Conservation (phyloP, 2,113 vertebrate genomes). For the Ceyx margarethae region DNA sequence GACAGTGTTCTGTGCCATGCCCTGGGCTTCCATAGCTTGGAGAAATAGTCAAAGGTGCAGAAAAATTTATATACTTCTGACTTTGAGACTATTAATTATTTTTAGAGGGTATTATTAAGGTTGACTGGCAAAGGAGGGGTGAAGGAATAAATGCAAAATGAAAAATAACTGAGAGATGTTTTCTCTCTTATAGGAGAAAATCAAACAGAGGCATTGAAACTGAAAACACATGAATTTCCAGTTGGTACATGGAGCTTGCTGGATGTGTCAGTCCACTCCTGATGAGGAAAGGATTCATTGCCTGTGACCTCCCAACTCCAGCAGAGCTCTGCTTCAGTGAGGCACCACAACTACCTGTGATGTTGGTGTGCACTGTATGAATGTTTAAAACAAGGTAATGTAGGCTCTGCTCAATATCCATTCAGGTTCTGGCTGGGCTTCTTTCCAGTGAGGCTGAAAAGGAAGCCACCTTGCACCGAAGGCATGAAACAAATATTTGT, state of each 20-base stretch:
- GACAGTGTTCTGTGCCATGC: neutral
- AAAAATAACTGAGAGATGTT: neutral
- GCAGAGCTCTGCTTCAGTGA: neutral
- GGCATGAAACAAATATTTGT: conserved; percentile 47
- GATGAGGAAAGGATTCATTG: neutral
- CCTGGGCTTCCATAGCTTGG: neutral
- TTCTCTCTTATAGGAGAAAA: neutral
- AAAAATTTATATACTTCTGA: neutral
- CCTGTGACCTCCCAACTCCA: neutral
- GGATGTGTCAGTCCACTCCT: neutral
- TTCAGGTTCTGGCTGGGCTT: neutral
- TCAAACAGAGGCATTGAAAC: neutral
- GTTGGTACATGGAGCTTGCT: neutral
- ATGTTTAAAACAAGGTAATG: neutral
- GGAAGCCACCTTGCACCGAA: conserved; percentile 41
- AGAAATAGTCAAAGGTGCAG: neutral
- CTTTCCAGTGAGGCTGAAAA: conserved; percentile 14
- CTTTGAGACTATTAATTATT: neutral
- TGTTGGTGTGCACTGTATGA: neutral
- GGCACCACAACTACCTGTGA: neutral
- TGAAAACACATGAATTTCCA: neutral
- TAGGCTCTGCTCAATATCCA: neutral
- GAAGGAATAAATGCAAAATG: neutral
- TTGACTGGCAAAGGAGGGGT: neutral
- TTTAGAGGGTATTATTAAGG: neutral